Conservation (phyloP, 2,888 invertebrate species). For the Pristionchus exspectatus region DNA sequence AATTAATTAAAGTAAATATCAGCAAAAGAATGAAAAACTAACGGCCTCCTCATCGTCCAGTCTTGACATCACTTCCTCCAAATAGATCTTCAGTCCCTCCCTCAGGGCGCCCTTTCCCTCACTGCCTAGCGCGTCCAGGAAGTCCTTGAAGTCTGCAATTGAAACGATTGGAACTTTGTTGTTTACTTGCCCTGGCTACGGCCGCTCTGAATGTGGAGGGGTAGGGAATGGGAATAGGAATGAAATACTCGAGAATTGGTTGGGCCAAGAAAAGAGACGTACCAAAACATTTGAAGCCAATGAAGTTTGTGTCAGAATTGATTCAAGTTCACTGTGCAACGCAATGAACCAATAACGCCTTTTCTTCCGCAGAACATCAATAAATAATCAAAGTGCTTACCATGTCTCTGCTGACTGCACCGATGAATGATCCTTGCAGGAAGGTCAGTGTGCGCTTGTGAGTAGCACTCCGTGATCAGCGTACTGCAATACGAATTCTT, state of each 20-base stretch:
- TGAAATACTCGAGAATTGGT: too few relatives aligned
- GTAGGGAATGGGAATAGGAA: not conserved
- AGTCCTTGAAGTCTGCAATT: conserved; percentile 55
- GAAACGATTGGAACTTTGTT: not conserved
- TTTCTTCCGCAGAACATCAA: too few relatives aligned
- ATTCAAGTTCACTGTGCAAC: not conserved
- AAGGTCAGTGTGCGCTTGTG: conserved; percentile 53
- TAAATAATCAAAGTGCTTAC: not conserved
- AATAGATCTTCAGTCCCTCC: conserved; percentile 52
- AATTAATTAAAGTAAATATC: not conserved
- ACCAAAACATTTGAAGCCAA: too few relatives aligned
- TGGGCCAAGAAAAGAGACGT: too few relatives aligned
- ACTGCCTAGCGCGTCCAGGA: conserved; percentile 54
- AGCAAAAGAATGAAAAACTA: not conserved
- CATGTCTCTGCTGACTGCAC: conserved; percentile 55
- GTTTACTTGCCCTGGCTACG: not conserved
- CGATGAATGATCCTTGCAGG: conserved; percentile 52
- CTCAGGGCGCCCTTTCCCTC: conserved; percentile 54
- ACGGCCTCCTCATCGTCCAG: conserved; percentile 57
- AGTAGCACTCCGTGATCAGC: conserved; percentile 57
- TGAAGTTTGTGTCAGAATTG: not conserved
- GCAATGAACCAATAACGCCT: not conserved
- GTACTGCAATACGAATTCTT: conserved; percentile 24
- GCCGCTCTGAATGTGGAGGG: not conserved
- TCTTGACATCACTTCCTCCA: conserved; percentile 52